Percentiles rank a stretch among this genome's conserved stretches.
Conservation (phyloP, 2,113 vertebrate species). For the Coturnix japonica region DNA sequence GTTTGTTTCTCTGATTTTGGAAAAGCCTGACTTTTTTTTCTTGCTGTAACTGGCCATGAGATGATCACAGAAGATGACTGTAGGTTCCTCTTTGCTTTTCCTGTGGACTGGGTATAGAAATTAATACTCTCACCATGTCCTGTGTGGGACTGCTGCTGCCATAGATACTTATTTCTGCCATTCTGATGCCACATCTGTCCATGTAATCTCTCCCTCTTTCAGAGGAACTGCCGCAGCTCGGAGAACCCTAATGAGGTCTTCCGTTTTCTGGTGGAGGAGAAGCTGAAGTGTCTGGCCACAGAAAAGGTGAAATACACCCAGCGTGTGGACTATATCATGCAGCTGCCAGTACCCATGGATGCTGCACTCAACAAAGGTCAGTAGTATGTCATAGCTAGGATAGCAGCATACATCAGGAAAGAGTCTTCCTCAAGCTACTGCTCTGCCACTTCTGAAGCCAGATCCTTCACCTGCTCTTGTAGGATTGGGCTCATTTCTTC, state of each 20-base stretch:
- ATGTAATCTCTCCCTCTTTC: not conserved
- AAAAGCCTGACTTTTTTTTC: not conserved
- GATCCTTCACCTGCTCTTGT: not conserved
- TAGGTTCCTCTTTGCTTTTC: not conserved
- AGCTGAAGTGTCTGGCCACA: constrained; percentile 95
- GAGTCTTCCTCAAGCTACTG: not conserved
- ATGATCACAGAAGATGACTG: not conserved
- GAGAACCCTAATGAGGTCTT: constrained; percentile 96
- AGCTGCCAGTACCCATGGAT: constrained; percentile 97
- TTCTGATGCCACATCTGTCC: not conserved
- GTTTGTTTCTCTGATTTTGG: not conserved
- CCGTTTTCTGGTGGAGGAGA: constrained; percentile 96
- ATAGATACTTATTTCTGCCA: not conserved
- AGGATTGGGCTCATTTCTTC: not conserved
- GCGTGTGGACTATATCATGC: constrained; percentile 96
- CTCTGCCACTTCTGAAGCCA: not conserved
- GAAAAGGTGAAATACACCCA: constrained; percentile 98
- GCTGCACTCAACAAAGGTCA: constrained; percentile 95
- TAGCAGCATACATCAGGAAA: not conserved
- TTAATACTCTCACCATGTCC: not conserved
- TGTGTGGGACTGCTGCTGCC: not conserved
- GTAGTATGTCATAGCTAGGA: not conserved
- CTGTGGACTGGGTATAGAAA: not conserved
- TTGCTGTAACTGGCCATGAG: not conserved
- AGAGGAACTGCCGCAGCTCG: constrained; percentile 97